Base-by-base conservation (phyloP, 2,113 vertebrate genomes). In the Vulpes lagopus region DNA sequence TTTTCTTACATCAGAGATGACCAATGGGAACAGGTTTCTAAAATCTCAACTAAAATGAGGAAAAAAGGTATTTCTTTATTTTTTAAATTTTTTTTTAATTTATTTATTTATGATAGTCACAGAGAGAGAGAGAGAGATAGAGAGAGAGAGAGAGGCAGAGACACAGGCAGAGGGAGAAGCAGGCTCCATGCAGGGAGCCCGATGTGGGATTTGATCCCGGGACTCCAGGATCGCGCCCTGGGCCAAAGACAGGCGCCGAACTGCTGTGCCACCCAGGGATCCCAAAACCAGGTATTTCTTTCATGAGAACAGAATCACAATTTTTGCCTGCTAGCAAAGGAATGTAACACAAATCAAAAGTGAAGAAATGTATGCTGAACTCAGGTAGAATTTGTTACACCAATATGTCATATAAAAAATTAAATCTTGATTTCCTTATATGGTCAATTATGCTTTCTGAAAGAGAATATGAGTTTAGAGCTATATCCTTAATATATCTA, bases 311-410 rank as follows among this genome's bases (percentile, higher is more conserved):
- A 93, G 94, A 83, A 79, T 35, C 16, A 43, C 14, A 93, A 87
- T 2, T 91, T 96, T 64, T 91, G 35, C 0, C 38, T 2, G 65
- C 30, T 86, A 95, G 19, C 30, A 62, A 71, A 95, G 51, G 5
- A 67, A 20, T 57, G 38, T 67, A 57, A 10, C 8, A 62, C 4
- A 90, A 90, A 80, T 91, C 3, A 88, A 94, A 94, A 90, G 30
- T 84, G 27, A 87, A 88, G 49, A 97, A 94, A 89, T 81, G 0
- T 20, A 69, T 89, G 10, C 25, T 81, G 64, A 93, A 91, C 2
- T n/a, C 7, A 84, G 38, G n/a, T 12, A 20, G 3, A 89, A 64
- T 89, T 51, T 43, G 8, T 69, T 89, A 16, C 11, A 60, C 32
- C 38, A 90, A 14, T 30, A 35, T n/a, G 2, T 85, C 57, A 73